Base-by-base conservation (phyloP, 2,113 vertebrate genomes). In the Oxygymnocypris stewartii region DNA sequence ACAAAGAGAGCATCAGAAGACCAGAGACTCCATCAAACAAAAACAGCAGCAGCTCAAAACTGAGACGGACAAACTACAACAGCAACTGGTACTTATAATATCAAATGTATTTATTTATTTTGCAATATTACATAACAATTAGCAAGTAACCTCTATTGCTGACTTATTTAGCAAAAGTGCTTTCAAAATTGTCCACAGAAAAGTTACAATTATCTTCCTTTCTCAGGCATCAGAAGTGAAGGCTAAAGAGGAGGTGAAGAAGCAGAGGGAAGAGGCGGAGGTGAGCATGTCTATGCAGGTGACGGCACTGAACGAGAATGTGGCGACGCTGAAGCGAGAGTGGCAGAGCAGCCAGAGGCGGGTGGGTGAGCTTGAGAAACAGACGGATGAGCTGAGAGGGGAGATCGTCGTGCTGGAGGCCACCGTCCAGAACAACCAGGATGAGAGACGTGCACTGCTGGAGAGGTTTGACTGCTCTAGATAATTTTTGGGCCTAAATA, bases 331-430 rank as follows among this genome's bases (percentile, higher is more conserved):
- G 89, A 99, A 99, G 93, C 96, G 97, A 14, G 98, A 99, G 91
- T 98, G 97, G 96, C 98, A 99, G 86, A 94, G 96, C 76, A 97
- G 97, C 91, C 97, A 99, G 82, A 93, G 96, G 82, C 92, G 98
- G 71, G 97, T 97, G 0, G 92, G 94, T 0, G 98, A 99, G 77
- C 96, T 99, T 31, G 98, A 99, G 94, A 99, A 99, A 67, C 98
- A 99, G 91, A 97, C 95, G 0, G 98, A 99, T 0, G 98, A 99
- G 89, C 92, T 99, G 74, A 95, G 97, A 54, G 98, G 98, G 1
- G 98, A 99, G 89, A 97, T 99, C 14, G 98, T 98, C 0, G 98
- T 99, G 28, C 88, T 99, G 84, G 98, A 99, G 91, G 98, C 98
- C 84, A 99, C 98, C 0, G 96, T 99, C 73, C 98, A 99, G 91